These are phyloP conservation scores for Gallirallus australis DNA, from an alignment of 2,797 vertebrate species.

Conservation along the genomic window DNA sequence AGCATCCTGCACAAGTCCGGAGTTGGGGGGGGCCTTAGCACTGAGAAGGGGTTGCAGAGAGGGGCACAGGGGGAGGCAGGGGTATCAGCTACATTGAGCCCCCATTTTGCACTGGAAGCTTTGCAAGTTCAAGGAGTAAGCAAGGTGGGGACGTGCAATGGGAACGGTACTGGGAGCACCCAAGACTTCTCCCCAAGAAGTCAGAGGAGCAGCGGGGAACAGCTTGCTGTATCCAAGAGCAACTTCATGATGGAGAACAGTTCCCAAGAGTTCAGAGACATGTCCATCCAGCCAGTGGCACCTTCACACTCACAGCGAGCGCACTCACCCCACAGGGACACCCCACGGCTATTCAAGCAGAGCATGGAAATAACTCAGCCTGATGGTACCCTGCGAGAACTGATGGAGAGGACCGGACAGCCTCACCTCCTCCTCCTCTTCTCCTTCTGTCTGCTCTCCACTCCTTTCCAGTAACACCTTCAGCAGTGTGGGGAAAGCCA, in stretches of 20 bases:
- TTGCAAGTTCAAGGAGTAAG: background rate
- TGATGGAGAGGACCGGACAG: background rate
- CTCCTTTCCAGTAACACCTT: background rate
- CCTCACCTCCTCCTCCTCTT: background rate
- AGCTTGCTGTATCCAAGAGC: background rate
- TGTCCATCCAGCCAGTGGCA: background rate
- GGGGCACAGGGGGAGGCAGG: fast-evolving
- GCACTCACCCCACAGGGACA: background rate
- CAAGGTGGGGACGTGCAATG: fast-evolving
- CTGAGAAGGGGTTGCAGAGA: no score
- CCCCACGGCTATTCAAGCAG: fast-evolving
- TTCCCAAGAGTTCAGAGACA: background rate
- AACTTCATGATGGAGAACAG: background rate
- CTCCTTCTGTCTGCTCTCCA: background rate
- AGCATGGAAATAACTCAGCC: fast-evolving
- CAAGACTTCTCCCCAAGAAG: fast-evolving
- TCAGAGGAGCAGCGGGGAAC: background rate
- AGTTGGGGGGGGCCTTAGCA: background rate
- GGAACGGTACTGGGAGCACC: fast-evolving
- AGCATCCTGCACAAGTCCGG: fast-evolving
- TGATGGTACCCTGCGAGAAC: background rate
- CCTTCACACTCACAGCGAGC: background rate
- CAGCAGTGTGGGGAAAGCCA: fast-evolving
- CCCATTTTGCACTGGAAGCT: background rate
- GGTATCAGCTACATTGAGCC: background rate